Conservation (phyloP, 2,888 invertebrate genomes). For the Pyralis farinalis region DNA sequence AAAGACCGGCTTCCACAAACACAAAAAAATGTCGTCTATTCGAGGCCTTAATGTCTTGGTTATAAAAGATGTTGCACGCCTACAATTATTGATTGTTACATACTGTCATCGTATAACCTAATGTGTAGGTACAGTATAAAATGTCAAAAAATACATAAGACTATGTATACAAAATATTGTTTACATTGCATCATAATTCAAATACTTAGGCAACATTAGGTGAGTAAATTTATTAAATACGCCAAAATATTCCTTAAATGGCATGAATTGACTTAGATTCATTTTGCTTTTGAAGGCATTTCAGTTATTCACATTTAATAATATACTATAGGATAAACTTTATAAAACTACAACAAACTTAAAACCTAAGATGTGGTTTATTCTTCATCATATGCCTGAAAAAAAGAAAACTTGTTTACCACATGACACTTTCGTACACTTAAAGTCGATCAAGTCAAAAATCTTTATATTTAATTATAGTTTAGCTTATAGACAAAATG, state of each 20-base stretch:
- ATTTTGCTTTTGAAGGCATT: conserved; percentile 50
- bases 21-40: no score
- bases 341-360: conserved; percentile 54
- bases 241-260: conserved; percentile 61
- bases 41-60: conserved; percentile 5
- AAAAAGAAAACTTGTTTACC: conserved; percentile 25
- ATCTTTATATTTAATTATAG: no score
- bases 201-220: not conserved
- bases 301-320: conserved; percentile 57
- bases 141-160: not conserved
- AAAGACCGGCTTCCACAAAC: no score
- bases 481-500: no score
- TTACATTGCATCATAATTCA: not conserved
- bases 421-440: no score
- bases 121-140: not conserved
- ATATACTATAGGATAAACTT: conserved; percentile 53
- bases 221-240: conserved; percentile 8
- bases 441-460: no score
- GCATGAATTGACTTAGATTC: conserved; percentile 63
- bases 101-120: not conserved
- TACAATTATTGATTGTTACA: not conserved
- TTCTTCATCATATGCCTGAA: conserved; percentile 93
- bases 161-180: not conserved
- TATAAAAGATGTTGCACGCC: not conserved
- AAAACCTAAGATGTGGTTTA: conserved; percentile 92